phyloP scores from a whole-genome alignment of 1,140 invertebrate genomes.

The Gerris buenoi region DNA sequence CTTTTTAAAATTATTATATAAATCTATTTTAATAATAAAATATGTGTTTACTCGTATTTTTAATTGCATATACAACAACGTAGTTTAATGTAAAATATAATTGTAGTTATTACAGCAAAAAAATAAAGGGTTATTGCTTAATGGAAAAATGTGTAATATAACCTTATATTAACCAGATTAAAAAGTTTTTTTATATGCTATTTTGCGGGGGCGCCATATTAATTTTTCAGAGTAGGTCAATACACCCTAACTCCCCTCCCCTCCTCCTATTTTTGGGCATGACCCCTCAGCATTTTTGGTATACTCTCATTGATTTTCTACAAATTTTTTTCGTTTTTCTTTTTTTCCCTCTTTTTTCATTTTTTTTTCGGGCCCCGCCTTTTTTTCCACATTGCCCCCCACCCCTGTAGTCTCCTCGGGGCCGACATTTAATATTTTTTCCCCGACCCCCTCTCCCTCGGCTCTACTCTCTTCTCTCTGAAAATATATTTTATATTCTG shows the following conservation, averaged over 20 bases:
- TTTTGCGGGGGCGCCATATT: not conserved
- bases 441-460: not conserved
- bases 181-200: too few species aligned
- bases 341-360: not conserved
- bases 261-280: not conserved
- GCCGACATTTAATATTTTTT: not conserved
- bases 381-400: not conserved
- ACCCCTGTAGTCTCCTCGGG: not conserved
- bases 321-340: not conserved
- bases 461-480: not conserved
- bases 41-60: too few species aligned
- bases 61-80: too few species aligned
- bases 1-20: too few species aligned
- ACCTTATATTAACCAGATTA: too few species aligned
- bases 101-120: too few species aligned
- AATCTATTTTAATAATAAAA: too few species aligned
- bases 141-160: too few species aligned
- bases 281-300: not conserved
- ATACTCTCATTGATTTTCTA: not conserved
- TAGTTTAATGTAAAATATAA: too few species aligned
- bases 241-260: not conserved
- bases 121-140: too few species aligned
- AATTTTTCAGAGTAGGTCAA: not conserved
- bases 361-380: not conserved
- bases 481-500: too few species aligned